A percentile compares a stretch with the other conserved stretches of the same genome.
These are phyloP conservation scores for Scopus umbretta DNA, from an alignment of 2,113 vertebrate species.

Conservation along the genomic window DNA sequence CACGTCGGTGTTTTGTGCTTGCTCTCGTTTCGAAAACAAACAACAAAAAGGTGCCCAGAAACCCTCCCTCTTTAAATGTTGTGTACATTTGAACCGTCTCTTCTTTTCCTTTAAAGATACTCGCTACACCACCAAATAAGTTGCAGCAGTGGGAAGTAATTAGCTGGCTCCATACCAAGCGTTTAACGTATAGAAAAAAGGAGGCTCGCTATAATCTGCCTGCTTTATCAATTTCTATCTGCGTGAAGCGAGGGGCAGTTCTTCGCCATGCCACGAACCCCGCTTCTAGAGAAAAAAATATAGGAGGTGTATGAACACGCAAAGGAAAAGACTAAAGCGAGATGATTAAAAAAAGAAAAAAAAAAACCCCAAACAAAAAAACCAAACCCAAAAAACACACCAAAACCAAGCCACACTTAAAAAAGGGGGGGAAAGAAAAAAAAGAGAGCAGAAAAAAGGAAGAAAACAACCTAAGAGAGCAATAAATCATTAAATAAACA, in stretches of 20 bases:
- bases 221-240: background rate
- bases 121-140: background rate
- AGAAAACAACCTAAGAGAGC: conserved; percentile 7
- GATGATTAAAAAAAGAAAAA: background rate
- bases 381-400: too few species aligned
- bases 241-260: background rate
- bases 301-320: background rate
- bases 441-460: background rate
- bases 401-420: too few species aligned
- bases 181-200: background rate
- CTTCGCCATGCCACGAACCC: background rate
- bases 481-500: conserved; percentile 68
- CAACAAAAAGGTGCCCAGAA: background rate
- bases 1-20: background rate
- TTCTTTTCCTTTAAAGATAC: background rate
- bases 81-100: background rate
- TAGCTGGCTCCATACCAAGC: background rate
- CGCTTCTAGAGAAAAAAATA: background rate
- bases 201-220: background rate
- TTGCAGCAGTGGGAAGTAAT: background rate
- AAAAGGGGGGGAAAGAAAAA: too few species aligned
- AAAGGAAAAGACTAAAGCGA: background rate
- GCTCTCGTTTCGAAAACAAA: background rate
- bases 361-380: too few species aligned
- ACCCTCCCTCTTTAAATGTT: background rate